A percentile compares a stretch with the other conserved stretches of the same genome.
Evolutionary conservation across 2,888 invertebrate genomes (phyloP).

Genomic region (Zootermopsis nevadensis): DNA sequence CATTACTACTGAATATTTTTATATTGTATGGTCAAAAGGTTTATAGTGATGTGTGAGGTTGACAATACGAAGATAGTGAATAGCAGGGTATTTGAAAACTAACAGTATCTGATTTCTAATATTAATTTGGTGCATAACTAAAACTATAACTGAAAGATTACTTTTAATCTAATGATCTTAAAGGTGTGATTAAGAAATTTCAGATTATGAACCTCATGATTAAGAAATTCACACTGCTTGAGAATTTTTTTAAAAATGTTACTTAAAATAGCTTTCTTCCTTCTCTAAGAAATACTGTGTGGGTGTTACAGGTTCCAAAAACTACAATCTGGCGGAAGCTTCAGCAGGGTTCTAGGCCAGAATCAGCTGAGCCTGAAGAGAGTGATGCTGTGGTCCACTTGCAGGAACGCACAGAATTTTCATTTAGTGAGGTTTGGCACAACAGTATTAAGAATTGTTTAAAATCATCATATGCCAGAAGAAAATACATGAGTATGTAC

Average conservation of each 20-base stretch:
- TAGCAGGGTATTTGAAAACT: too few relatives aligned
- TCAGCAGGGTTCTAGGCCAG: conserved; percentile 57
- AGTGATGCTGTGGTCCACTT: conserved; percentile 31
- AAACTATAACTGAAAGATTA: too few relatives aligned
- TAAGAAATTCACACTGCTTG: not conserved
- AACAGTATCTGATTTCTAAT: too few relatives aligned
- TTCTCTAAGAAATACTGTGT: not conserved
- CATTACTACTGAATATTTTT: too few relatives aligned
- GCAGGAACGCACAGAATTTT: conserved; percentile 26
- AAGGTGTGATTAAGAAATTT: too few relatives aligned
- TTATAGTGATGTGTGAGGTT: too few relatives aligned
- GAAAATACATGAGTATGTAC: too few relatives aligned
- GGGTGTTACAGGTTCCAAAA: conserved; percentile 60
- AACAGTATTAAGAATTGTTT: not conserved
- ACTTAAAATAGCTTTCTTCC: not conserved
- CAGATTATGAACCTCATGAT: not conserved
- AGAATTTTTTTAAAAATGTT: conserved; percentile 9
- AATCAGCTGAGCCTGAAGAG: not conserved
- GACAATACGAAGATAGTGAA: too few relatives aligned
- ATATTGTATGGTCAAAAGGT: too few relatives aligned
- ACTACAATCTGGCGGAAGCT: conserved; percentile 64
- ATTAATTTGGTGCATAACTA: too few relatives aligned
- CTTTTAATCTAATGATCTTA: too few relatives aligned
- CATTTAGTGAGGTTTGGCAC: conserved; percentile 21
- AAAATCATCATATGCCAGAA: too few relatives aligned